Percentiles rank a stretch among this genome's conserved stretches.
phyloP scores from a whole-genome alignment of 2,113 vertebrate species.

The Phycodurus eques region DNA sequence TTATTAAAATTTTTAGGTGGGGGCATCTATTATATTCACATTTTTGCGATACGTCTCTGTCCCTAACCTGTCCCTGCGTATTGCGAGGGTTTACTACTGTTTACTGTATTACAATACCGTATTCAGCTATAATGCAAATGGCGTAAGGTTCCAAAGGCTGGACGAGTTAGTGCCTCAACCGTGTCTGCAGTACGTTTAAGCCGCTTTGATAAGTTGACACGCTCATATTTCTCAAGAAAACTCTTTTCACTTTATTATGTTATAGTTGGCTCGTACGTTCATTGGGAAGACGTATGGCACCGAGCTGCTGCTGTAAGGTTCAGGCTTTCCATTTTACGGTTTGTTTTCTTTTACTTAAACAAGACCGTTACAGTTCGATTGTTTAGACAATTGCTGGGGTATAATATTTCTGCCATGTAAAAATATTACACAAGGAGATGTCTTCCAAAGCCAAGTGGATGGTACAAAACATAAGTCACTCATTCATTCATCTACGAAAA shows the following conservation, averaged over 20 bases:
- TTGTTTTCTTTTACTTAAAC: constrained; percentile 6
- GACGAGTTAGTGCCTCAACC: not conserved
- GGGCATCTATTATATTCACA: no score
- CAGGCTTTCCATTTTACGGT: not conserved
- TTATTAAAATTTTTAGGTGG: no score
- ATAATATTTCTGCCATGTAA: constrained; percentile 1
- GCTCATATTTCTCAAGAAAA: constrained; percentile 6
- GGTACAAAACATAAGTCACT: not conserved
- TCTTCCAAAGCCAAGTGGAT: not conserved
- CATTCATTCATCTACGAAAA: not conserved
- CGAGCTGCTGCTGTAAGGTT: not conserved
- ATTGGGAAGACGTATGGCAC: not conserved
- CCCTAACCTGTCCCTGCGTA: not conserved
- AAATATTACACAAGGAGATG: constrained; percentile 1
- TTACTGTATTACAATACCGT: not conserved
- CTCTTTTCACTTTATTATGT: constrained; percentile 7
- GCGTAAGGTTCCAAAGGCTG: not conserved
- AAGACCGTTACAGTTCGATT: constrained; percentile 1
- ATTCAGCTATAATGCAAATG: not conserved
- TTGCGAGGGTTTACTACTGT: not conserved
- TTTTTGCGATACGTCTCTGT: not conserved
- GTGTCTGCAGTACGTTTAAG: not conserved
- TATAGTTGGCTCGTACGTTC: not conserved
- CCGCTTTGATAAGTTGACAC: not conserved
- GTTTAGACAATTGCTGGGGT: not conserved